phyloP scores from a whole-genome alignment of 2,113 vertebrate genomes.

The Limanda limanda region DNA sequence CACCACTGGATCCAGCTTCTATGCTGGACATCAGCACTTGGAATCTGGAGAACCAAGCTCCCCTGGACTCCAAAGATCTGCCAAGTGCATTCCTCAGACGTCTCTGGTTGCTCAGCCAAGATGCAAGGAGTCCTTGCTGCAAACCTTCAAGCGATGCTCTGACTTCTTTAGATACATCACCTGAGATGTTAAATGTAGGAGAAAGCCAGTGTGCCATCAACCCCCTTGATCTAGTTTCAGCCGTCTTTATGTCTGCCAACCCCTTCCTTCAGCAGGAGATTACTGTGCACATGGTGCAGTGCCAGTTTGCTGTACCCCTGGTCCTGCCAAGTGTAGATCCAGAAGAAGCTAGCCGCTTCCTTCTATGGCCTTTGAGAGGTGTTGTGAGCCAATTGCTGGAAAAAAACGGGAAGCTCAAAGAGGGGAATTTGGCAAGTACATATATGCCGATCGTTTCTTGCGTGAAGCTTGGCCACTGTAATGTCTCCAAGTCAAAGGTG shows the following conservation, averaged over 20 bases:
- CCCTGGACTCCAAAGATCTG: conserved; percentile 64
- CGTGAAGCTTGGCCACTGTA: conserved; percentile 78
- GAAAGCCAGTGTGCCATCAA: conserved; percentile 62
- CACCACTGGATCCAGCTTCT: conserved; percentile 63
- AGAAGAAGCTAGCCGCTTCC: conserved; percentile 69
- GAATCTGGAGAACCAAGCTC: conserved; percentile 51
- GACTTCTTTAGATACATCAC: not conserved
- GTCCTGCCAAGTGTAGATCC: conserved; percentile 80
- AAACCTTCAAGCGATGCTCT: conserved; percentile 12
- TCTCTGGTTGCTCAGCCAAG: conserved; percentile 73
- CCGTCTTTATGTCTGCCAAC: conserved; percentile 81
- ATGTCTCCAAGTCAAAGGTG: conserved; percentile 85
- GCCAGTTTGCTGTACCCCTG: conserved; percentile 84
- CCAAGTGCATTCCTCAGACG: conserved; percentile 71
- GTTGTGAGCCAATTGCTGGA: conserved; percentile 61
- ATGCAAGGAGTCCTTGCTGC: conserved; percentile 66
- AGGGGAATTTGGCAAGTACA: conserved; percentile 68
- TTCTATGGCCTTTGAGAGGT: conserved; percentile 81
- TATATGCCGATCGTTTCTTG: conserved; percentile 84
- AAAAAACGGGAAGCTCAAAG: conserved; percentile 17
- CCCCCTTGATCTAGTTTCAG: conserved; percentile 84
- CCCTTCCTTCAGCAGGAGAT: conserved; percentile 83
- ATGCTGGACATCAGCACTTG: conserved; percentile 73
- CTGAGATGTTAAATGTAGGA: conserved; percentile 16
- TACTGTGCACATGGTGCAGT: conserved; percentile 79